phyloP scores from a whole-genome alignment of 2,888 invertebrate species.

The Parnassius mnemosyne region DNA sequence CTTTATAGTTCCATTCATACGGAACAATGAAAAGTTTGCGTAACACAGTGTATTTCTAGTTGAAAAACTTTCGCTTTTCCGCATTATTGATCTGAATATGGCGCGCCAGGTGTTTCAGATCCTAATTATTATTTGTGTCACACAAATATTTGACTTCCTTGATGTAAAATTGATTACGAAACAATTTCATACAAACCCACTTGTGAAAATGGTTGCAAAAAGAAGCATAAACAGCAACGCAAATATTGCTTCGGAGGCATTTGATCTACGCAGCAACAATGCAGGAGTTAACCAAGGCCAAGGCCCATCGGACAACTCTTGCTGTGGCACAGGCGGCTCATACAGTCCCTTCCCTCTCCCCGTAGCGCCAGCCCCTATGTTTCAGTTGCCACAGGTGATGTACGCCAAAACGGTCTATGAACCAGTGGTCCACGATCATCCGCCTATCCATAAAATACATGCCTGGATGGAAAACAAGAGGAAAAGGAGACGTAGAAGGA shows the following conservation, averaged over 20 bases:
- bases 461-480: constrained; percentile 42
- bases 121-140: neutral
- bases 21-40: constrained; percentile 1
- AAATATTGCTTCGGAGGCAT: neutral
- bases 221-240: neutral
- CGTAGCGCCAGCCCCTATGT: neutral
- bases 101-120: neutral
- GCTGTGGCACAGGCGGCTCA: neutral
- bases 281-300: neutral
- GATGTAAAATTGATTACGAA: no score
- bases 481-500: constrained; percentile 29
- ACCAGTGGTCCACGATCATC: constrained; percentile 61
- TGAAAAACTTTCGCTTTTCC: neutral
- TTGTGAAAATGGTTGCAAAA: neutral
- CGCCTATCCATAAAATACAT: constrained; percentile 48
- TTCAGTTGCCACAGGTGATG: constrained; percentile 10
- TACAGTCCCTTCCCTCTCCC: neutral
- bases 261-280: neutral
- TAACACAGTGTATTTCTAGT: neutral
- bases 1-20: no score
- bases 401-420: constrained; percentile 44
- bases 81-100: neutral
- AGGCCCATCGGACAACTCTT: neutral
- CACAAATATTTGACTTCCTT: neutral
- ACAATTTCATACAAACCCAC: no score